Evolutionary conservation across 2,113 vertebrate genomes (phyloP), one percentile per base, ranked within the genome.

Genomic region (Chlorodrepanis virens): DNA sequence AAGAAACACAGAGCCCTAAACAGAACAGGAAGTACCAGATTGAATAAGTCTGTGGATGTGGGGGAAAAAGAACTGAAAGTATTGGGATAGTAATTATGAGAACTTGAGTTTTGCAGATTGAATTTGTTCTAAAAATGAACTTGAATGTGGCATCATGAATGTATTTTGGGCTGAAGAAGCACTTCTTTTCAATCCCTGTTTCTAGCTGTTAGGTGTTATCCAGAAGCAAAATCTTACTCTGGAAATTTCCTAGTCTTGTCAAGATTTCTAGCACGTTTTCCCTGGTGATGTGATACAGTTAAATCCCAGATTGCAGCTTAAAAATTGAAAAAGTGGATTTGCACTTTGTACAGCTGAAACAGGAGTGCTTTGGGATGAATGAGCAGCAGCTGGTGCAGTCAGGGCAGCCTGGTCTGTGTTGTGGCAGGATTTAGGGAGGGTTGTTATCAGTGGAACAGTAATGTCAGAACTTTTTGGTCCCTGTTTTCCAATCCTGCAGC

Each of bases 91-190:
- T 94, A 96, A 94, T 94, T 83, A 89, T 24, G 61, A 86, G 79
- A 92, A 85, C 90, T 96, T 83, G 57, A 96, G 52, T 61, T 87
- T 72, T 92, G 87, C 87, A 96, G 83, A 93, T 91, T 64, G 77
- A 84, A 89, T 93, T 83, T 42, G 80, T 95, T 94, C 71, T 77
- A 90, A 97, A 94, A 94, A 89, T 96, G 85, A 76, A 83, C 85
- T 96, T 91, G 96, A 84, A 77, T 90, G 31, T 85, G 83, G 63
- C 80, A 94, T 22, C 69, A n/a, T 59, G 70, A 83, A 37, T 91
- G 79, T 97, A 86, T 96, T 94, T 83, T 92, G 91, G 77, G 92
- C 49, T 40, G 96, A 91, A 89, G 91, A 86, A 93, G 83, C 65
- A 56, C 82, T 95, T 96, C 71, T 65, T 95, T 93, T 91, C 88